These are phyloP conservation scores for Actias luna DNA, from an alignment of 2,888 invertebrate species.

Conservation along the genomic window DNA sequence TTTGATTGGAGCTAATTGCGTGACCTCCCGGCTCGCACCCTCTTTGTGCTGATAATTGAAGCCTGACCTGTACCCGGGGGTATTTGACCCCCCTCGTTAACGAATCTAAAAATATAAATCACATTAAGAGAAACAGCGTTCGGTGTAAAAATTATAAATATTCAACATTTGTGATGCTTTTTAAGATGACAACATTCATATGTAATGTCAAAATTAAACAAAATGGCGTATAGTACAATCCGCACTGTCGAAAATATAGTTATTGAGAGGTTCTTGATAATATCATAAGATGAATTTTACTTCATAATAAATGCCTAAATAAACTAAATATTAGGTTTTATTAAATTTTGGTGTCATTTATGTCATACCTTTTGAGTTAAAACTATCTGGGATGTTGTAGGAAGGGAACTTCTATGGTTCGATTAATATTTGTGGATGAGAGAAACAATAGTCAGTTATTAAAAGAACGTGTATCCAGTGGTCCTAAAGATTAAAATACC, in stretches of 20 bases:
- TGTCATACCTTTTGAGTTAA: too few species aligned
- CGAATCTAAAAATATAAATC: constrained; percentile 9
- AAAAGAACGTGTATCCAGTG: too few species aligned
- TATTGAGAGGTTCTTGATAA: neutral
- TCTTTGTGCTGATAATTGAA: constrained; percentile 48
- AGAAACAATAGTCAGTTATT: too few species aligned
- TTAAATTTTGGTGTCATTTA: too few species aligned
- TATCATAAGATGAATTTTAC: neutral
- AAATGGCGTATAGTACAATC: neutral
- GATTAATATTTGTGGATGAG: too few species aligned
- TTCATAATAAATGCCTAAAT: too few species aligned
- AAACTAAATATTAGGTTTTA: too few species aligned
- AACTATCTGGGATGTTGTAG: too few species aligned
- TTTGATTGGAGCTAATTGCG: constrained; percentile 66
- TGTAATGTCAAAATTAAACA: neutral
- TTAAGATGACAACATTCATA: neutral
- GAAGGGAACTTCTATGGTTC: too few species aligned
- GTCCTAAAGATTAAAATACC: too few species aligned
- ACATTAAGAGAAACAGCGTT: neutral
- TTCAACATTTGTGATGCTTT: neutral
- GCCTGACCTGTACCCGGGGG: constrained; percentile 43
- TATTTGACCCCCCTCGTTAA: constrained; percentile 38
- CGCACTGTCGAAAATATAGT: neutral
- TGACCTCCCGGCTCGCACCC: constrained; percentile 54
- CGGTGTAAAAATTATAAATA: neutral